Conservation (phyloP, 2,888 invertebrate genomes). For the Catocala sponsa region DNA sequence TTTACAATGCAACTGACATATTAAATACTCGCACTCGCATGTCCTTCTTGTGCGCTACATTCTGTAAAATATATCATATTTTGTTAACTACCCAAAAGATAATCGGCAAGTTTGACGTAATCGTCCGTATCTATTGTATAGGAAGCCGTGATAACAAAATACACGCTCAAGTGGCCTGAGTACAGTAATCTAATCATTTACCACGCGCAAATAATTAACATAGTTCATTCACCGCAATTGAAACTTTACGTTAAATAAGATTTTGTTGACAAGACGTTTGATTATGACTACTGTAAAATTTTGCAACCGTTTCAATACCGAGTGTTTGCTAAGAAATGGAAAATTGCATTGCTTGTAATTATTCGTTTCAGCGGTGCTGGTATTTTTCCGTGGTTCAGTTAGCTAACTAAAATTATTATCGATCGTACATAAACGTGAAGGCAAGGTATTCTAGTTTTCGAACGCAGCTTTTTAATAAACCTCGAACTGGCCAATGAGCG, state of each 20-base stretch:
- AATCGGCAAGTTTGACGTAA: constrained; percentile 53
- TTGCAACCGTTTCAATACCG: constrained; percentile 55
- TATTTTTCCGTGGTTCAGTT: constrained; percentile 51
- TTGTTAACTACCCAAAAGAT: constrained; percentile 32
- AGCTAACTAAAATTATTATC: constrained; percentile 67
- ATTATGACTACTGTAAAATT: constrained; percentile 56
- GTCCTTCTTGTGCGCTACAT: constrained; percentile 31
- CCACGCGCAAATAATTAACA: constrained; percentile 68
- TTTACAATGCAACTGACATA: constrained; percentile 55
- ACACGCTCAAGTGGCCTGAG: constrained; percentile 63
- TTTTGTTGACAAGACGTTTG: constrained; percentile 52
- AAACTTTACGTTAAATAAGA: constrained; percentile 56
- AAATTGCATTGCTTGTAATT: constrained; percentile 59
- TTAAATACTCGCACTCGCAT: constrained; percentile 37
- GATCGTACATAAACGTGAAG: constrained; percentile 63
- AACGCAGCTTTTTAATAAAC: constrained; percentile 70
- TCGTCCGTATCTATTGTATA: constrained; percentile 59
- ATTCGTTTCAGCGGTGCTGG: constrained; percentile 50
- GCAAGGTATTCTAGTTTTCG: constrained; percentile 73
- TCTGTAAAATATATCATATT: constrained; percentile 40
- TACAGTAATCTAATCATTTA: constrained; percentile 73
- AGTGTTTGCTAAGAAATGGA: constrained; percentile 55
- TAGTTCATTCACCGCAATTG: constrained; percentile 76
- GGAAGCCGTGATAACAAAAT: constrained; percentile 68
- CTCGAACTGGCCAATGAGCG: constrained; percentile 64